Evolutionary conservation across 1,140 invertebrate species (phyloP).

Genomic region (Megalopta genalis): DNA sequence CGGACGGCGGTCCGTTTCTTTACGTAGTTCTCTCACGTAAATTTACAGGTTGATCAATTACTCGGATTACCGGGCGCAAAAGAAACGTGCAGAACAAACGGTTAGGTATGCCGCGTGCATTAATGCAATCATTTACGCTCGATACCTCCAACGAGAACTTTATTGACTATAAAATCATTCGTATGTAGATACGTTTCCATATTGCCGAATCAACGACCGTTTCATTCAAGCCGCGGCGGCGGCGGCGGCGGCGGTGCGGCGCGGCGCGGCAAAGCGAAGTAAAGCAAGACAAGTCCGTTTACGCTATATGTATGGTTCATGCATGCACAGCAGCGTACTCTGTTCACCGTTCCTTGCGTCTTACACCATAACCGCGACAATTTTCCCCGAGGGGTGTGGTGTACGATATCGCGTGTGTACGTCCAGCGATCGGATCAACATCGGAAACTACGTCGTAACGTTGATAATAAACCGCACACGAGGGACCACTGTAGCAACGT

Average conservation of each 20-base stretch:
- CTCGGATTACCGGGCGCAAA: no score
- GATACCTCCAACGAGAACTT: slow-evolving; percentile 49
- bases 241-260: not conserved
- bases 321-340: slow-evolving; percentile 12
- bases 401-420: not conserved
- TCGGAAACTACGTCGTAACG: not conserved
- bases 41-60: no score
- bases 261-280: no score
- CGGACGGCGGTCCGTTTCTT: no score
- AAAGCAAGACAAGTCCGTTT: no score
- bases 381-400: no score
- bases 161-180: slow-evolving; percentile 5
- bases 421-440: not conserved
- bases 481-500: not conserved
- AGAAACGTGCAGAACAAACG: not conserved
- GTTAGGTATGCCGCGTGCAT: slow-evolving; percentile 58
- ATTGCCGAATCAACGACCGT: not conserved
- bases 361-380: slow-evolving; percentile 18
- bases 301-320: no score
- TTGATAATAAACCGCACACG: not conserved
- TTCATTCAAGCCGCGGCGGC: slow-evolving; percentile 22
- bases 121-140: slow-evolving; percentile 59
- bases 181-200: not conserved
- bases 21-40: no score
- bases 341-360: slow-evolving; percentile 37